Percentiles rank a stretch among this genome's conserved stretches.
These are phyloP conservation scores for Cryptosula pallasiana DNA, from an alignment of 2,888 invertebrate genomes.

Conservation along the genomic window DNA sequence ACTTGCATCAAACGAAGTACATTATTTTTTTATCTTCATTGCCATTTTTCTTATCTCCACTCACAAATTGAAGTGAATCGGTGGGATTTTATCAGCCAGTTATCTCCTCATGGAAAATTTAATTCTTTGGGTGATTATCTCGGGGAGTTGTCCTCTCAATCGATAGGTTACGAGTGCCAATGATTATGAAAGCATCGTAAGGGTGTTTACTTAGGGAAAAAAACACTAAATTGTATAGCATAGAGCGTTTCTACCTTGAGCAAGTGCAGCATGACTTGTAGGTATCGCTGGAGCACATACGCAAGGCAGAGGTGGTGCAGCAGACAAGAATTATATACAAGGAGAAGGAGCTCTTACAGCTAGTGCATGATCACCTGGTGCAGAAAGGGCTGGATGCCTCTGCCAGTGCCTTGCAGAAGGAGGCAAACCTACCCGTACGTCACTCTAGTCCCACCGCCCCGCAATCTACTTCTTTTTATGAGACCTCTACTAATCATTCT, in stretches of 20 bases:
- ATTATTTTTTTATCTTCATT: too few relatives aligned
- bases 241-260: not conserved
- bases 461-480: constrained; percentile 31
- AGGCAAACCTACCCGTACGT: constrained; percentile 59
- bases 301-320: constrained; percentile 81
- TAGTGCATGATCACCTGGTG: constrained; percentile 79
- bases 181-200: too few relatives aligned
- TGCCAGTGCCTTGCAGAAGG: constrained; percentile 69
- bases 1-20: too few relatives aligned
- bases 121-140: too few relatives aligned
- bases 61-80: too few relatives aligned
- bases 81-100: too few relatives aligned
- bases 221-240: too few relatives aligned
- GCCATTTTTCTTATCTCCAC: too few relatives aligned
- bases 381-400: constrained; percentile 61
- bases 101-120: too few relatives aligned
- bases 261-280: not conserved
- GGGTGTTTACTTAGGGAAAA: too few relatives aligned
- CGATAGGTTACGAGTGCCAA: too few relatives aligned
- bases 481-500: not conserved
- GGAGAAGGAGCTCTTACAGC: constrained; percentile 81
- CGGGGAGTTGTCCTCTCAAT: too few relatives aligned
- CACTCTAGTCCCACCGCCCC: constrained; percentile 25
- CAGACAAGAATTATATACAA: constrained; percentile 93
- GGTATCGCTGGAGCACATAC: constrained; percentile 27